phyloP scores from a whole-genome alignment of 2,888 invertebrate genomes.

The Apantesis nais region DNA sequence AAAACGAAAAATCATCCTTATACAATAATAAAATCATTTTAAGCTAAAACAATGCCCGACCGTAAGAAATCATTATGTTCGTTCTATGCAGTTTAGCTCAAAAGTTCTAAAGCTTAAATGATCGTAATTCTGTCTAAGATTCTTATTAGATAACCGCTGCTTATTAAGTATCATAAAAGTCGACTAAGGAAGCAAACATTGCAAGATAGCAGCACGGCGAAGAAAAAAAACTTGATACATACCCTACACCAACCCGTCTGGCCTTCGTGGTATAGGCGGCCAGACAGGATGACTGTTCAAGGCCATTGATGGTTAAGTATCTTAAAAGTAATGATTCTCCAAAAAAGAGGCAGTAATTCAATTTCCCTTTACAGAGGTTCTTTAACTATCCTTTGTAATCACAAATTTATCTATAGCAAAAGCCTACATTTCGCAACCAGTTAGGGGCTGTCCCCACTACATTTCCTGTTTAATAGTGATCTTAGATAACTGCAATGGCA shows the following conservation, averaged over 20 bases:
- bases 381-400: too few relatives aligned
- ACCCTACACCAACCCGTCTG: too few relatives aligned
- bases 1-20: background rate
- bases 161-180: background rate
- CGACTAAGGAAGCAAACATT: too few relatives aligned
- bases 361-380: background rate
- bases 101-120: background rate
- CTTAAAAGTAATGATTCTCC: background rate
- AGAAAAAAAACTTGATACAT: too few relatives aligned
- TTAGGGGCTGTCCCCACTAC: background rate
- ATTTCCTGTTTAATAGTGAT: too few relatives aligned
- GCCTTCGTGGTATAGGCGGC: too few relatives aligned
- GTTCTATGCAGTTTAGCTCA: background rate
- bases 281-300: too few relatives aligned
- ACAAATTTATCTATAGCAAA: background rate
- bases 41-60: background rate
- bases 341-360: background rate
- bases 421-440: background rate
- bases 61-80: background rate
- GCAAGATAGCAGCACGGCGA: too few relatives aligned
- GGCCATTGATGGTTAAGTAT: background rate
- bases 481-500: background rate
- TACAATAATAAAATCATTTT: background rate
- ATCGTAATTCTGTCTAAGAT: background rate
- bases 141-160: background rate